Conservation (phyloP, 2,797 vertebrate species). For the Cryptoprocta ferox region DNA sequence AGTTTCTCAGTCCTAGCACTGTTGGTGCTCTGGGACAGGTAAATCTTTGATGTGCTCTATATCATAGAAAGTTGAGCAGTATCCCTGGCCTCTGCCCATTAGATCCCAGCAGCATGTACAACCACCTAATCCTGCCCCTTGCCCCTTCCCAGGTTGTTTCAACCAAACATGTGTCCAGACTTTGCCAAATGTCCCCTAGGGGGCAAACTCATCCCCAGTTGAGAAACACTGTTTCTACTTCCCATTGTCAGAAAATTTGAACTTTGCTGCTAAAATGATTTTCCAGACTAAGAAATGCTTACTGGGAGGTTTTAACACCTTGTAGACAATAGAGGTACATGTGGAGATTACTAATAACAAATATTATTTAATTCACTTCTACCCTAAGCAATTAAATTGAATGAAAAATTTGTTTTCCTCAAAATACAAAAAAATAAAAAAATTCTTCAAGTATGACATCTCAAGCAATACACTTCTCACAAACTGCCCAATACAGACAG, state of each 20-base stretch:
- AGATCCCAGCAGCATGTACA: neutral
- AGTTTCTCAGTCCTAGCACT: neutral
- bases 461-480: neutral
- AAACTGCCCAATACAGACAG: neutral
- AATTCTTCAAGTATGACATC: neutral
- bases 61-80: neutral
- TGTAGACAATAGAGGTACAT: neutral
- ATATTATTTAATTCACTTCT: neutral
- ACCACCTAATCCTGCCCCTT: neutral
- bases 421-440: neutral
- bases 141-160: neutral
- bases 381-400: neutral
- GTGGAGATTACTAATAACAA: neutral
- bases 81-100: neutral
- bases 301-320: neutral
- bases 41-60: neutral
- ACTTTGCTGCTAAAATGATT: slow-evolving; percentile 5
- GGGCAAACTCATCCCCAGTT: neutral
- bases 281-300: slow-evolving; percentile 12
- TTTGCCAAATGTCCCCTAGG: neutral
- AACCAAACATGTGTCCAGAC: neutral
- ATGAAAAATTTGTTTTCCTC: neutral
- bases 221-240: slow-evolving; percentile 8
- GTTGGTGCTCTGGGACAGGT: neutral
- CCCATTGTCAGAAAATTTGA: neutral